Conservation (phyloP, 2,888 invertebrate species). For the Platynereis dumerilii region DNA sequence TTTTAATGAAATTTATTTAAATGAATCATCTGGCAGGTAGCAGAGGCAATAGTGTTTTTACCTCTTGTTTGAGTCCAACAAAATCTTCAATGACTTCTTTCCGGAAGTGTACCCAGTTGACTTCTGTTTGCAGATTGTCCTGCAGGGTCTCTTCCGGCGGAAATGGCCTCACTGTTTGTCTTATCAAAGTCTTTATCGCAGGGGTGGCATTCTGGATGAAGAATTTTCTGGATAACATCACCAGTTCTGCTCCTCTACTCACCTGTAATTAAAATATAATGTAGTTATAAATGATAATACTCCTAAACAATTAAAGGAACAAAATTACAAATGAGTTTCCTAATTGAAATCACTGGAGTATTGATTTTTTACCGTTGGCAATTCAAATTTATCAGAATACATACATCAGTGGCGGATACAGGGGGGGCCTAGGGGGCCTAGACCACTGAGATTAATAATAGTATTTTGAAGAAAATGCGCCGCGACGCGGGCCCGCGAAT, state of each 20-base stretch:
- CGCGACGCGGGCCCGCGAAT: too few relatives aligned
- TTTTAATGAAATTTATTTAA: too few relatives aligned
- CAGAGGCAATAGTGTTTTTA: background rate
- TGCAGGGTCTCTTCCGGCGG: conserved; percentile 31
- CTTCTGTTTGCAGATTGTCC: conserved; percentile 33
- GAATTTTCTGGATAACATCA: conserved; percentile 31
- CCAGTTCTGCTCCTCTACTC: conserved; percentile 35
- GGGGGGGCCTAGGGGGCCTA: too few relatives aligned
- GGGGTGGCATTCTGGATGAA: conserved; percentile 30
- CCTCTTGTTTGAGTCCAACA: background rate
- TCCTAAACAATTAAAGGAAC: background rate
- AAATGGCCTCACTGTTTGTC: conserved; percentile 28
- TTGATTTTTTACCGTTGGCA: conserved; percentile 3
- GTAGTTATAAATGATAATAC: background rate
- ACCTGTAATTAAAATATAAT: conserved; percentile 22
- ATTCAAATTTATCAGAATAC: too few relatives aligned
- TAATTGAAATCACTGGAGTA: background rate
- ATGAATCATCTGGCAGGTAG: too few relatives aligned
- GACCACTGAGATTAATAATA: too few relatives aligned
- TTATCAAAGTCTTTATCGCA: conserved; percentile 16
- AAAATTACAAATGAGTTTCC: background rate
- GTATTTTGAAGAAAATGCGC: too few relatives aligned
- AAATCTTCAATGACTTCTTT: conserved; percentile 24
- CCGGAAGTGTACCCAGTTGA: conserved; percentile 32
- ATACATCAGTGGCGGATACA: too few relatives aligned